Percentiles rank a stretch among this genome's conserved stretches.
These are phyloP conservation scores for Cantharis rufa DNA, from an alignment of 2,888 invertebrate species.

Conservation along the genomic window DNA sequence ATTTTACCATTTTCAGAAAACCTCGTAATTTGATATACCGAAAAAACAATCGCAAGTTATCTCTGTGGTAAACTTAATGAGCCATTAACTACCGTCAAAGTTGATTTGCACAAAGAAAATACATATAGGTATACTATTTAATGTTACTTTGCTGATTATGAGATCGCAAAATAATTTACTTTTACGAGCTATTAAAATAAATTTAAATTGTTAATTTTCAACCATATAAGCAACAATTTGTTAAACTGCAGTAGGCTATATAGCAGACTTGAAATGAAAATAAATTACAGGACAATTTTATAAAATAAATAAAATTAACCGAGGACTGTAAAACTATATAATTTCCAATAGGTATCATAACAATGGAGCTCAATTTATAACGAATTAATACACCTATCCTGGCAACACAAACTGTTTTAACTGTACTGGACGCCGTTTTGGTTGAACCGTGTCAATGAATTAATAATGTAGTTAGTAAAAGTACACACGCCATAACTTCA, in stretches of 20 bases:
- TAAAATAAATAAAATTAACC: neutral
- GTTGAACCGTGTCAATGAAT: conserved; percentile 20
- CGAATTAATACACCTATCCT: neutral
- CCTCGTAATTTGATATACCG: neutral
- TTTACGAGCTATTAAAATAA: neutral
- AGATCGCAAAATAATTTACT: neutral
- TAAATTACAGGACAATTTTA: neutral
- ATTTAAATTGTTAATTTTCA: neutral
- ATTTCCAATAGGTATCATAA: neutral
- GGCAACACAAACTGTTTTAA: neutral
- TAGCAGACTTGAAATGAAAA: neutral
- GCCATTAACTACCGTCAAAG: neutral
- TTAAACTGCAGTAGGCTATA: neutral
- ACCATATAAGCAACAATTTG: neutral
- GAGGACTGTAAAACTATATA: neutral
- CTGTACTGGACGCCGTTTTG: neutral
- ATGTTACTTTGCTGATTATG: neutral
- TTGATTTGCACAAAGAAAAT: neutral
- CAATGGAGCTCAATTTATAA: neutral
- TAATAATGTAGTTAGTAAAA: conserved; percentile 19
- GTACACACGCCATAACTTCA: conserved; percentile 18
- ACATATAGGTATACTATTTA: neutral
- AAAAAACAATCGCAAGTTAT: neutral
- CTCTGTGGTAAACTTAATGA: neutral
- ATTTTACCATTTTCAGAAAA: neutral